phyloP scores from a whole-genome alignment of 2,797 vertebrate genomes.

The Apodemus agrarius region DNA sequence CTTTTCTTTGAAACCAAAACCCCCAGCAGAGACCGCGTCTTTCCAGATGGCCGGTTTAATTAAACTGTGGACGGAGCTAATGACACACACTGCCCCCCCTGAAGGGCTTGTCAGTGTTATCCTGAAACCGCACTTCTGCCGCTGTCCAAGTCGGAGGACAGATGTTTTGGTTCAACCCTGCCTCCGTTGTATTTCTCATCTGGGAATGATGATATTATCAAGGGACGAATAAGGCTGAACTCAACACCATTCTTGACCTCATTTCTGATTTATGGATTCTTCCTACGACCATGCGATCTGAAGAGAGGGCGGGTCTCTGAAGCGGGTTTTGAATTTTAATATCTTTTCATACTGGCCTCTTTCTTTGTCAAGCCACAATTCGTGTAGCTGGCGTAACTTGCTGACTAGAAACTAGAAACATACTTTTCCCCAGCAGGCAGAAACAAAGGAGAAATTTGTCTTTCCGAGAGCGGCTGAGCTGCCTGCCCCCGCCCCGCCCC shows the following conservation, averaged over 20 bases:
- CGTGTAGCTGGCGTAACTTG: slow-evolving; percentile 66
- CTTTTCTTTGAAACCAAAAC: slow-evolving; percentile 68
- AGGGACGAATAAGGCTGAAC: slow-evolving; percentile 63
- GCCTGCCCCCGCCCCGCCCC: not conserved
- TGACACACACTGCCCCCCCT: slow-evolving; percentile 19
- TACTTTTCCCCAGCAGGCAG: slow-evolving; percentile 31
- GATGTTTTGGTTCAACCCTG: slow-evolving; percentile 2
- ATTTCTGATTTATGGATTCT: slow-evolving; percentile 69
- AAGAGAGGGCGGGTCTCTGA: slow-evolving; percentile 35
- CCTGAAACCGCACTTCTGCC: not conserved
- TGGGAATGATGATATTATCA: slow-evolving; percentile 9
- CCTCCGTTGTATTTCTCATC: slow-evolving; percentile 62
- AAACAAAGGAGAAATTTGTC: slow-evolving; percentile 76
- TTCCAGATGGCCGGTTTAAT: slow-evolving; percentile 40
- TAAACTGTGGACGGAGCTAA: not conserved
- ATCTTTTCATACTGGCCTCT: slow-evolving; percentile 62
- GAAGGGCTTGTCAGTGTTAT: not conserved
- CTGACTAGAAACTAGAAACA: slow-evolving; percentile 69
- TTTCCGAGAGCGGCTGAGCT: slow-evolving; percentile 25
- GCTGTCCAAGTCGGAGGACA: not conserved
- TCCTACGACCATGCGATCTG: not conserved
- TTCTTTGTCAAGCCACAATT: slow-evolving; percentile 61
- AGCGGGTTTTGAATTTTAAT: slow-evolving; percentile 73
- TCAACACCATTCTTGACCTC: slow-evolving; percentile 52
- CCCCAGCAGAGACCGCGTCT: not conserved